phyloP scores from a whole-genome alignment of 2,797 vertebrate species.

The Thaleichthys pacificus region DNA sequence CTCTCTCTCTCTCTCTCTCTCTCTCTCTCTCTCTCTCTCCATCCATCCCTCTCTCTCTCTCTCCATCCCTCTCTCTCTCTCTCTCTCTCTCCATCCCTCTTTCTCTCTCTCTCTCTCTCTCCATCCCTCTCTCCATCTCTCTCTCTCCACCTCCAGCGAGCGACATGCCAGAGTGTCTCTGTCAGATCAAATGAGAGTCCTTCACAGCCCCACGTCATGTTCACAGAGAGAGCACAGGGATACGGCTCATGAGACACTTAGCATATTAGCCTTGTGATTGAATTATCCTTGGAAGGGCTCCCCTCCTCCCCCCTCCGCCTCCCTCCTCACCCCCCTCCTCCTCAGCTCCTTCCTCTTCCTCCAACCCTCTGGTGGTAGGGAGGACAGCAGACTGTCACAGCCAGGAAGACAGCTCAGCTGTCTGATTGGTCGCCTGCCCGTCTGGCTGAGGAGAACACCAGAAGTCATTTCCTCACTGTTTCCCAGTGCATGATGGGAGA shows the following conservation, averaged over 20 bases:
- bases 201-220: slow-evolving; percentile 55
- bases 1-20: no score
- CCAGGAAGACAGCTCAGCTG: slow-evolving; percentile 4
- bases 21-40: no score
- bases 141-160: slow-evolving; percentile 32
- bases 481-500: slow-evolving; percentile 60
- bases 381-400: slow-evolving; percentile 20
- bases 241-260: slow-evolving; percentile 70
- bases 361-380: slow-evolving; percentile 15
- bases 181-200: slow-evolving; percentile 66
- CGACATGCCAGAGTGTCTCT: slow-evolving; percentile 60
- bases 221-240: slow-evolving; percentile 60
- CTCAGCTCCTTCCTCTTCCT: no score
- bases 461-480: slow-evolving; percentile 59
- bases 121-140: background rate
- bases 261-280: slow-evolving; percentile 69
- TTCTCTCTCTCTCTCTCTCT: background rate
- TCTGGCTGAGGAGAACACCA: slow-evolving; percentile 34
- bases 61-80: no score
- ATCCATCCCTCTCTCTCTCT: no score
- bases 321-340: background rate
- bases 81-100: no score
- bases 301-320: background rate
- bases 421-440: slow-evolving; percentile 40
- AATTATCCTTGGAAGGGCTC: slow-evolving; percentile 63